These are phyloP conservation scores for Eilema caniola DNA, from an alignment of 2,888 invertebrate species.

Conservation along the genomic window DNA sequence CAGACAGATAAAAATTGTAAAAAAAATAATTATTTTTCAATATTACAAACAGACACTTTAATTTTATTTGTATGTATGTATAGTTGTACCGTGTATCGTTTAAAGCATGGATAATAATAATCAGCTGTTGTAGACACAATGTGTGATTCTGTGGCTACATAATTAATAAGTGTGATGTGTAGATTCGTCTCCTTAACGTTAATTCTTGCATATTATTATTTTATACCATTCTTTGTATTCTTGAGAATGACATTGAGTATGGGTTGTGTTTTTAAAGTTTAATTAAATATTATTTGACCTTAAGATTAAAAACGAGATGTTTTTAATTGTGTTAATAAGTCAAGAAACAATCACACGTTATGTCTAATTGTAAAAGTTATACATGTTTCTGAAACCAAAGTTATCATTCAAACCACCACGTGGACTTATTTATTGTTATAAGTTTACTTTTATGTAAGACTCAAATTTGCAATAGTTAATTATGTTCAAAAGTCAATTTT, in stretches of 20 bases:
- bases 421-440: too few species aligned
- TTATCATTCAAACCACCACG: too few species aligned
- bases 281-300: background rate
- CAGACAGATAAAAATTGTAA: too few species aligned
- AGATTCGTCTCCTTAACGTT: background rate
- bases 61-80: too few species aligned
- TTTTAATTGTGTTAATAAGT: background rate
- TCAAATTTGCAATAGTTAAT: too few species aligned
- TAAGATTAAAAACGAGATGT: background rate
- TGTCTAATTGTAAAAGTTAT: background rate
- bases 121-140: background rate
- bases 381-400: too few species aligned
- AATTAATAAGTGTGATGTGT: background rate
- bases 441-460: too few species aligned
- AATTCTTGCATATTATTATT: background rate
- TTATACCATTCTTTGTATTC: background rate
- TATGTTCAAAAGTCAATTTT: too few species aligned
- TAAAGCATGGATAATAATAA: too few species aligned
- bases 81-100: too few species aligned
- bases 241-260: background rate
- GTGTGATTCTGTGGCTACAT: background rate
- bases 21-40: too few species aligned
- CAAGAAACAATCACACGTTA: background rate
- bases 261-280: background rate
- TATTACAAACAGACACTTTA: too few species aligned